phyloP scores from a whole-genome alignment of 2,113 vertebrate species.

The Silurus asotus region DNA sequence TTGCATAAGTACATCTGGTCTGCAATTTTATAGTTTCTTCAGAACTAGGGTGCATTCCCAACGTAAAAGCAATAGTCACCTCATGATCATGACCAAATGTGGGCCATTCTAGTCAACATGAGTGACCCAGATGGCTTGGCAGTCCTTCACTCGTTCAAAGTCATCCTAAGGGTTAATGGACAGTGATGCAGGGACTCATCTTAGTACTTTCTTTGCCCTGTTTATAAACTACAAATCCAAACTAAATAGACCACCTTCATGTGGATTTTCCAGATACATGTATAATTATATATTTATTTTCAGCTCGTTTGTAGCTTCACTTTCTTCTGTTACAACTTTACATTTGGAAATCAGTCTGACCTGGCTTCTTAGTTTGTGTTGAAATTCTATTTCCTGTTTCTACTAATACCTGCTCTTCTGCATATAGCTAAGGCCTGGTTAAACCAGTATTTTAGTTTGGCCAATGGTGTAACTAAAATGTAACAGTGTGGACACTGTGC shows the following conservation, averaged over 20 bases:
- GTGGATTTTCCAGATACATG: neutral
- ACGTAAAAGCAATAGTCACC: neutral
- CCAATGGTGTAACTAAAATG: neutral
- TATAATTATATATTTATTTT: neutral
- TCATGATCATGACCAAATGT: neutral
- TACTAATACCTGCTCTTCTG: neutral
- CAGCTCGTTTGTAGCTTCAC: neutral
- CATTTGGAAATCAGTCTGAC: neutral
- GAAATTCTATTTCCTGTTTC: neutral
- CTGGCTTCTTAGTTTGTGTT: neutral
- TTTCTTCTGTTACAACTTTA: neutral
- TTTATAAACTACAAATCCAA: neutral
- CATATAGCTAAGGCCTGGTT: neutral
- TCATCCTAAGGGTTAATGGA: neutral
- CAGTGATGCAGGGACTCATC: neutral
- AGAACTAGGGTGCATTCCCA: neutral
- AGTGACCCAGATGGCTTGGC: neutral
- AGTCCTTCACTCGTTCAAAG: neutral
- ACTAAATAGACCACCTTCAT: neutral
- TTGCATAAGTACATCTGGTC: neutral
- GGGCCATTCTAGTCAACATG: neutral
- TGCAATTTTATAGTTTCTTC: neutral
- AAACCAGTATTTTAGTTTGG: neutral
- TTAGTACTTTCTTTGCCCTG: neutral
- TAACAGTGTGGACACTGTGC: neutral